Conservation (phyloP, 2,888 invertebrate species). For the Drosophila cracens region DNA sequence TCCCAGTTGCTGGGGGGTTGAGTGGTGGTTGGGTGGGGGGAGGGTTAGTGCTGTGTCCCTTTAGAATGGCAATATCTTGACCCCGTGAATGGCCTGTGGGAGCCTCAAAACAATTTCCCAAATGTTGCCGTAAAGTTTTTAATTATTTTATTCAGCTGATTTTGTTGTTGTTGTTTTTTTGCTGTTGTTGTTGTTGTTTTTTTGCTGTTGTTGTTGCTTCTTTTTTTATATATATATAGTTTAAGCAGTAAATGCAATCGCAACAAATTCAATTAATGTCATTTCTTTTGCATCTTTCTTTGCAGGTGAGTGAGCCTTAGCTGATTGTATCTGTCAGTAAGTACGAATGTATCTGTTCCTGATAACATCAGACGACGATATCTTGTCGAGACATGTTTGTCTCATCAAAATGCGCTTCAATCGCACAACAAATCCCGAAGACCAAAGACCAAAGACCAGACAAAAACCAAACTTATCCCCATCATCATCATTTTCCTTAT, state of each 20-base stretch:
- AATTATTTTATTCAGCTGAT: constrained; percentile 63
- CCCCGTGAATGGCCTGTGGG: constrained; percentile 73
- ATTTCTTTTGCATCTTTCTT: constrained; percentile 30
- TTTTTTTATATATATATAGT: background rate
- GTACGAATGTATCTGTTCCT: constrained; percentile 31
- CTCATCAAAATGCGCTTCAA: background rate
- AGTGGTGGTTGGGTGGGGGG: background rate
- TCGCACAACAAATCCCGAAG: background rate
- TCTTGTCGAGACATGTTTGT: background rate
- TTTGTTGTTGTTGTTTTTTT: constrained; percentile 1
- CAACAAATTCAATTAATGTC: constrained; percentile 56
- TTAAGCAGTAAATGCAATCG: constrained; percentile 16
- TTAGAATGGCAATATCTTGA: constrained; percentile 56
- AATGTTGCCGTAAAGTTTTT: constrained; percentile 59
- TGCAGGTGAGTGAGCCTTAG: constrained; percentile 47
- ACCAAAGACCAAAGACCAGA: background rate
- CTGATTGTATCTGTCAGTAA: constrained; percentile 29
- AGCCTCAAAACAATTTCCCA: constrained; percentile 69
- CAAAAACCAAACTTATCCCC: background rate
- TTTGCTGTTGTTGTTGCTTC: constrained; percentile 2
- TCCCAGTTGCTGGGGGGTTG: background rate
- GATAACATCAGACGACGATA: constrained; percentile 1
- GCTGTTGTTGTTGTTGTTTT: no score
- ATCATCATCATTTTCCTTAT: background rate
- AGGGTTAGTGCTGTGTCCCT: constrained; percentile 20